Base-by-base conservation (phyloP, 2,113 vertebrate species). In the Ciconia boyciana region DNA sequence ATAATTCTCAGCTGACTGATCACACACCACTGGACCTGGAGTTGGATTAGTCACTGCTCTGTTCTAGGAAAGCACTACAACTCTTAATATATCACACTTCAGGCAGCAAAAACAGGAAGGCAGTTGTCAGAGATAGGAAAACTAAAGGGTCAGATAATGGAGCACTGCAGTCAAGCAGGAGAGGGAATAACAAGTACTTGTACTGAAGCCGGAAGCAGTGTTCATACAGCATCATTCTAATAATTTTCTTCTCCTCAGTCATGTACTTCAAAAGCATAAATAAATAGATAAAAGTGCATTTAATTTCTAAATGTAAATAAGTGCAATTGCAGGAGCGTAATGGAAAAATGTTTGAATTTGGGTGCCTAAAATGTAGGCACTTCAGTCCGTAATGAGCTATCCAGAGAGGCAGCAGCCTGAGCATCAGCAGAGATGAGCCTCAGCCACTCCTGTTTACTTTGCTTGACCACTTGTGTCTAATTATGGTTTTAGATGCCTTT, bases 31-130 rank as follows among this genome's bases (percentile, higher is more conserved):
- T 77, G 78, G 88, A 78, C 64, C 46, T 52, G 68, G 68, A 58
- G 58, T 1, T 39, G 93, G 54, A 90, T 96, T 96, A 95, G 93
- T 97, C 95, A 95, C 75, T 83, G 43, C 55, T 71, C 87, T 57
- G 58, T 93, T 96, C 97, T 96, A 96, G 87, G 95, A 97, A 94
- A 94, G 82, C 64, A 81, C 76, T 79, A 58, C 68, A 54, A 32
- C 84, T 88, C 84, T 80, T 91, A 93, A 95, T 94, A 93, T 83
- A 94, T 77, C 71, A 87, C 70, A 62, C 94, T 88, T 60, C 60
- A 74, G 70, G 84, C 87, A 95, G 83, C 51, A 80, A 94, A 85
- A 93, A 62, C 84, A 87, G 70, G 71, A 95, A 94, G 71, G 68
- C 78, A 60, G 54, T 66, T 85, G 62, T 68, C 84, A 93, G 60